Conservation (phyloP, 2,888 invertebrate genomes). For the Cryptops parisi region DNA sequence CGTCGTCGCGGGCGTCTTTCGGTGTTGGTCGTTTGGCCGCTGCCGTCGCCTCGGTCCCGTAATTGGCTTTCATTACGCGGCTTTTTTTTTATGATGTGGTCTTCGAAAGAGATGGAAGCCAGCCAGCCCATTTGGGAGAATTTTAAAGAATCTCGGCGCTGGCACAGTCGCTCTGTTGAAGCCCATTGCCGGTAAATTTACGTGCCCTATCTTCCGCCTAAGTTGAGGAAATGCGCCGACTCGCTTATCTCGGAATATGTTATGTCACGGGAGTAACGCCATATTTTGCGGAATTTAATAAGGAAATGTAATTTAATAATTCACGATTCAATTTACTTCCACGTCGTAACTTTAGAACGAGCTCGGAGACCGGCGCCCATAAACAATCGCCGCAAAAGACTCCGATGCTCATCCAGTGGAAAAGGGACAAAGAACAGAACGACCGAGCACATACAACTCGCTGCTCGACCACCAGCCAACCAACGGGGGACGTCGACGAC, state of each 20-base stretch:
- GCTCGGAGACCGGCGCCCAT: neutral
- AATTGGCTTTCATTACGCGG: neutral
- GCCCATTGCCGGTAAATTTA: neutral
- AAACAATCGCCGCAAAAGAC: too few relatives aligned
- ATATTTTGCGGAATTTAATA: conserved; percentile 9
- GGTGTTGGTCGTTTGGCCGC: too few relatives aligned
- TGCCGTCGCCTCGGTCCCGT: too few relatives aligned
- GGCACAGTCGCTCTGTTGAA: neutral
- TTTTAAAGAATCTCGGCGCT: neutral
- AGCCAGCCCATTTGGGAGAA: neutral
- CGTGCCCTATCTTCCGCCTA: neutral
- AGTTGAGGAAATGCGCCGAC: neutral
- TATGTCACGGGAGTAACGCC: neutral
- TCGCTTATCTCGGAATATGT: neutral
- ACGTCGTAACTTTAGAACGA: neutral
- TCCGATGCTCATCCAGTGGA: too few relatives aligned
- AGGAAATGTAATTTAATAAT: conserved; percentile 10
- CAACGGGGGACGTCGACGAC: too few relatives aligned
- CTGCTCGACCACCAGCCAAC: too few relatives aligned
- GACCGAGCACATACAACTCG: too few relatives aligned
- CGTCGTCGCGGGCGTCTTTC: too few relatives aligned
- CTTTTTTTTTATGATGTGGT: neutral
- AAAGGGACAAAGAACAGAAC: too few relatives aligned
- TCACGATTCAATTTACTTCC: conserved; percentile 6
- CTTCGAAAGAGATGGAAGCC: neutral